Conservation (phyloP, 2,797 vertebrate species). For the Anguilla marmorata region DNA sequence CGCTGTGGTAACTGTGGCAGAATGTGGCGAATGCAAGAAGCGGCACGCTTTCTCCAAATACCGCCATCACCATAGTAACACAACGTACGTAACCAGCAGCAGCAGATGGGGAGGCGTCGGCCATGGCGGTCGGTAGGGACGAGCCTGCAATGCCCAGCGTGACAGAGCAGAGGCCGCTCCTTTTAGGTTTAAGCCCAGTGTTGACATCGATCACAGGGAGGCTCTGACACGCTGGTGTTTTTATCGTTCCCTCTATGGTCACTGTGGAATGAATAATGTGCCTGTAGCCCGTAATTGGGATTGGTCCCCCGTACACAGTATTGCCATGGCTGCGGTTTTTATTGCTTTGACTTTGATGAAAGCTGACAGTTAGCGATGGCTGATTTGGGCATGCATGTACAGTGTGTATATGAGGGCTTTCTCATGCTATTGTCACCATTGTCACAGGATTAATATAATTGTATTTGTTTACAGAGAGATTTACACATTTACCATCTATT, state of each 20-base stretch:
- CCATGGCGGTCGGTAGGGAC: background rate
- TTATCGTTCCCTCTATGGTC: background rate
- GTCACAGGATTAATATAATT: background rate
- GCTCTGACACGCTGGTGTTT: background rate
- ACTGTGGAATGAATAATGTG: background rate
- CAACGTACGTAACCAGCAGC: background rate
- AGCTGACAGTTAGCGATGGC: background rate
- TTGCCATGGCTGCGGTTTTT: background rate
- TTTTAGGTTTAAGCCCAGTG: background rate
- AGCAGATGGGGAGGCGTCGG: background rate
- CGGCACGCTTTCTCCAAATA: background rate
- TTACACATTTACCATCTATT: background rate
- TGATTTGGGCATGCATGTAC: background rate
- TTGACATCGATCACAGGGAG: background rate
- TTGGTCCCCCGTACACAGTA: background rate
- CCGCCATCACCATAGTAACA: conserved; percentile 22
- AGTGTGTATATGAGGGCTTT: background rate
- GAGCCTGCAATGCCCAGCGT: background rate
- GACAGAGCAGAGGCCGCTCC: background rate
- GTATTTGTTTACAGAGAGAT: background rate
- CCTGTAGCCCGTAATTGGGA: background rate
- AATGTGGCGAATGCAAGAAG: conserved; percentile 15
- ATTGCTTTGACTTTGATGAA: background rate
- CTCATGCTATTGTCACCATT: background rate
- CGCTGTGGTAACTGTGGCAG: background rate